These are phyloP conservation scores for Abrostola triplasia DNA, from an alignment of 2,888 invertebrate genomes.

Conservation along the genomic window DNA sequence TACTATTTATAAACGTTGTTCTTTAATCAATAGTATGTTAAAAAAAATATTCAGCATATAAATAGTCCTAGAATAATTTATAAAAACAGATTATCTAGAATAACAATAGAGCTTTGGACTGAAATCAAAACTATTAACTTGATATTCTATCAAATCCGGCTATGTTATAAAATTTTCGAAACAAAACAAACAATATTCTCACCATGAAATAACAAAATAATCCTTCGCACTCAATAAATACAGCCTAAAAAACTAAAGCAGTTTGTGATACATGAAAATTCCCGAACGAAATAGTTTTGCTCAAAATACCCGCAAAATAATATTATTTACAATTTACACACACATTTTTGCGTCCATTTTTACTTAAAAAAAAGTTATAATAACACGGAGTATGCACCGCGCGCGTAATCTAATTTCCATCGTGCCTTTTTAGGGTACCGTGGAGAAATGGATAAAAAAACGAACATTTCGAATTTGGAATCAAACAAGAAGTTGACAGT, in stretches of 20 bases:
- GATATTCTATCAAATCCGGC: no score
- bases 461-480: slow-evolving; percentile 14
- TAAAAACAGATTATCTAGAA: no score
- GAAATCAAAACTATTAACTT: no score
- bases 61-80: no score
- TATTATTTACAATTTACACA: slow-evolving; percentile 50
- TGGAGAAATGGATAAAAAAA: slow-evolving; percentile 19
- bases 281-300: slow-evolving; percentile 11
- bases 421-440: slow-evolving; percentile 53
- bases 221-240: not conserved
- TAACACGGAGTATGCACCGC: slow-evolving; percentile 57
- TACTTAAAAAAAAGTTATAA: slow-evolving; percentile 45
- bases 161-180: not conserved
- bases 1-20: no score
- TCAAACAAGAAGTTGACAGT: slow-evolving; percentile 15
- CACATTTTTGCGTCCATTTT: slow-evolving; percentile 32
- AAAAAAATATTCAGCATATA: no score
- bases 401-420: slow-evolving; percentile 68
- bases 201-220: not conserved
- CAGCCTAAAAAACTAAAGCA: not conserved
- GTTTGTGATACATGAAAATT: not conserved
- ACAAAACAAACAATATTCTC: not conserved
- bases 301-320: slow-evolving; percentile 22
- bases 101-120: no score
- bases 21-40: no score